Conservation (phyloP, 2,888 invertebrate species). For the Acanthococcus lagerstroemiae region DNA sequence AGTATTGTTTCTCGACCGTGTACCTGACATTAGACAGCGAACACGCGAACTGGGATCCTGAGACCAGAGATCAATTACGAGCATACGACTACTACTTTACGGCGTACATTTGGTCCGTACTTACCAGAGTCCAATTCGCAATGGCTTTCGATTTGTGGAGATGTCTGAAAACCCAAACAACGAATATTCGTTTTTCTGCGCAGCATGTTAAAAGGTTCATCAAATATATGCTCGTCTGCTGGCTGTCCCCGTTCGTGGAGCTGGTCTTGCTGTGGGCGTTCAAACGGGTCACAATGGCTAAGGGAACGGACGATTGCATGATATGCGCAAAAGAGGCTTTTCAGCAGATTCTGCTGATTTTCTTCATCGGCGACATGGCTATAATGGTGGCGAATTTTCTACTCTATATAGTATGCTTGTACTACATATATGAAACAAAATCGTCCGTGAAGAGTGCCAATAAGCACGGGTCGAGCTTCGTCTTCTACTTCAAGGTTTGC, state of each 20-base stretch:
- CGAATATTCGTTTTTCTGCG: slow-evolving; percentile 7
- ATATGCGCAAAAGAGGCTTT: neutral
- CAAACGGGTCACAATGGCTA: neutral
- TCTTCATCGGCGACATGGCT: slow-evolving; percentile 8
- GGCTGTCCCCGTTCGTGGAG: slow-evolving; percentile 22
- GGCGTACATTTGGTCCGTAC: slow-evolving; percentile 19
- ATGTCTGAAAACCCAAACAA: slow-evolving; percentile 13
- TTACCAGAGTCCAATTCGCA: slow-evolving; percentile 18
- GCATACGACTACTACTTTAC: slow-evolving; percentile 12
- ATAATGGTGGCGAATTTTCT: slow-evolving; percentile 9
- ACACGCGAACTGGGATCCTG: neutral
- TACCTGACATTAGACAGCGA: slow-evolving; percentile 10
- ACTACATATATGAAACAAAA: slow-evolving; percentile 13
- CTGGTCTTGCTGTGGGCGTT: slow-evolving; percentile 7
- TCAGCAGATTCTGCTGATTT: slow-evolving; percentile 9
- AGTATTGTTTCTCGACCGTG: slow-evolving; percentile 8
- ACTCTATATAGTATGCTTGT: slow-evolving; percentile 7
- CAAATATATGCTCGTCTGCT: slow-evolving; percentile 15
- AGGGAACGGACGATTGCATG: neutral
- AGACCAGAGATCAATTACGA: neutral
- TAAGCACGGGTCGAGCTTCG: slow-evolving; percentile 4
- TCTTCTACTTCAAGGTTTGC: slow-evolving; percentile 20
- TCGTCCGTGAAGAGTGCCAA: slow-evolving; percentile 15
- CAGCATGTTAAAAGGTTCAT: slow-evolving; percentile 4
- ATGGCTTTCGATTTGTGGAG: slow-evolving; percentile 25